phyloP scores from a whole-genome alignment of 2,113 vertebrate genomes.

The Semnornis frantzii region DNA sequence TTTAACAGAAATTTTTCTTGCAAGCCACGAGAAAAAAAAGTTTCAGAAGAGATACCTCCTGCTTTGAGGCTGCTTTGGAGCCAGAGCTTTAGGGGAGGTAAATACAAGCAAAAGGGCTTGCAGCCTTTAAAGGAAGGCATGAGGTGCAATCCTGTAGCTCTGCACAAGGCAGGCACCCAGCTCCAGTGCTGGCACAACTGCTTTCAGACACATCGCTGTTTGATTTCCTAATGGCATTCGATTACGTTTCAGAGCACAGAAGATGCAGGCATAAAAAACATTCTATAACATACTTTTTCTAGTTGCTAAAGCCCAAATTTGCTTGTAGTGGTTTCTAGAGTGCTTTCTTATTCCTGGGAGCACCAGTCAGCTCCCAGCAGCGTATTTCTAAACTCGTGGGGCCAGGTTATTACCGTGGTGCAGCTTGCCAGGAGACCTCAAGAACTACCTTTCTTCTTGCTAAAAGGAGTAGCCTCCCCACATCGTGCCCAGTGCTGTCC shows the following conservation, averaged over 20 bases:
- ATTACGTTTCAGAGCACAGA: neutral
- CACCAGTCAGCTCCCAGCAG: neutral
- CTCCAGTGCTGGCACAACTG: neutral
- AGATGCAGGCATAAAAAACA: neutral
- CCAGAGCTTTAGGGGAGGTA: neutral
- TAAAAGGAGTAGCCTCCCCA: neutral
- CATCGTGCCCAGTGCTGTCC: neutral
- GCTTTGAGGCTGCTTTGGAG: neutral
- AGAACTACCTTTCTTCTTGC: rapidly evolving
- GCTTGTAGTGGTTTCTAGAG: neutral
- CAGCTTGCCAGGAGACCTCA: neutral
- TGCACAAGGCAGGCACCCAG: neutral
- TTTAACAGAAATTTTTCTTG: neutral
- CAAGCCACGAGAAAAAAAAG: neutral
- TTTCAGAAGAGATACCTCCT: neutral
- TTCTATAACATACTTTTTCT: neutral
- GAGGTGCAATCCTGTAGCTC: neutral
- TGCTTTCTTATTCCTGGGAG: neutral
- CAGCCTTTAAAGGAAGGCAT: neutral
- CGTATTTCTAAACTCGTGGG: neutral
- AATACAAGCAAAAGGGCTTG: neutral
- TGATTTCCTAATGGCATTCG: neutral
- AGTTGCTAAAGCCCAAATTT: neutral
- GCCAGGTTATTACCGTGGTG: too few relatives aligned
- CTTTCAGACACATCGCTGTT: neutral